phyloP scores from a whole-genome alignment of 1,140 invertebrate species.

The Chrysopa pallens region DNA sequence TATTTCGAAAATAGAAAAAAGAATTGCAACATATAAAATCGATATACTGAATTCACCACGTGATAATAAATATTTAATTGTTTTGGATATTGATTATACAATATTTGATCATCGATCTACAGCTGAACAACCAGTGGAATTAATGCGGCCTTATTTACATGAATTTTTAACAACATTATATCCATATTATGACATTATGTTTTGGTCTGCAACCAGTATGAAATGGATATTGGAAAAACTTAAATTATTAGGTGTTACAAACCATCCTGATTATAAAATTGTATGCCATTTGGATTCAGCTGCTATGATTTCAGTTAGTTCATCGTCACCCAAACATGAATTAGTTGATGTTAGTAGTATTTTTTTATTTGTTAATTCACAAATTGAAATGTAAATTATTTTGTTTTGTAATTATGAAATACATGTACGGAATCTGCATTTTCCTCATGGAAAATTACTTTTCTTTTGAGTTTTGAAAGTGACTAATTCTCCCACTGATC shows the following conservation, averaged over 20 bases:
- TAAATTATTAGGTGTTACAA: conserved; percentile 72
- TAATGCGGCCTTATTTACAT: conserved; percentile 91
- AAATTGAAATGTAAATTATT: no score
- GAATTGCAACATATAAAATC: conserved; percentile 75
- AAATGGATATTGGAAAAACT: conserved; percentile 98
- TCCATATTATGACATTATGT: conserved; percentile 72
- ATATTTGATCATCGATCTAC: conserved; percentile 87
- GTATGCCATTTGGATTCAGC: conserved; percentile 78
- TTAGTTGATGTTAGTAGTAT: conserved; percentile 53
- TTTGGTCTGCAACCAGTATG: conserved; percentile 94
- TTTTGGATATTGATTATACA: conserved; percentile 95
- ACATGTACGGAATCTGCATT: no score
- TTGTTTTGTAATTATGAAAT: no score
- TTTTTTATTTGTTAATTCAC: conserved; percentile 1
- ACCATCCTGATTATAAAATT: conserved; percentile 77
- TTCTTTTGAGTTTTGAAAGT: no score
- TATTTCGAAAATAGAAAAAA: conserved; percentile 59
- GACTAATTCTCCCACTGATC: no score
- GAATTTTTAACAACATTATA: conserved; percentile 89
- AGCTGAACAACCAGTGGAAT: conserved; percentile 70
- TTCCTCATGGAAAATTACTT: no score
- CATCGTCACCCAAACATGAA: conserved; percentile 60
- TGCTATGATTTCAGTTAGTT: conserved; percentile 90
- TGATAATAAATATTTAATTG: conserved; percentile 73
- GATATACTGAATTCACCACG: conserved; percentile 65